Evolutionary conservation across 2,113 vertebrate genomes (phyloP), one percentile per base, ranked within the genome.

Genomic region (Pelvicachromis taeniatus): DNA sequence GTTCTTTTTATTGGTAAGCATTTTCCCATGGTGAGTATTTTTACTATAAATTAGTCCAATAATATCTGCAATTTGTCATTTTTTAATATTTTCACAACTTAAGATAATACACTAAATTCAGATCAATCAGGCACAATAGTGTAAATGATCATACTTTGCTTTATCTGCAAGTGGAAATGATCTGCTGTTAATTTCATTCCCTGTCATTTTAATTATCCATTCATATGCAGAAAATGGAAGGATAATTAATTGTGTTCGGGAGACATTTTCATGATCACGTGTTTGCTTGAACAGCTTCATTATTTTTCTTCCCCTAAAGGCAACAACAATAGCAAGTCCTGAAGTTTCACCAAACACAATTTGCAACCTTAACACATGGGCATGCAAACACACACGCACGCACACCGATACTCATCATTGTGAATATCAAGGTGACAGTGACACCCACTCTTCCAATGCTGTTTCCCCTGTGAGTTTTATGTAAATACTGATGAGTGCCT

Each of bases 401-500:
- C 26, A 73, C 40, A 40, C 77, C 59, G 42, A 80, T 79, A 56
- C 84, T 40, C 33, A 56, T 68, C 21, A 56, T 33, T 33, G 81
- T 52, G 88, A 73, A n/a, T 38, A 26, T 82, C 82, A 65, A 84
- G 81, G 86, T 84, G 88, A 75, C 17, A 17, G 12, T 48, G 89
- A 59, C 88, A 23, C 91, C 59, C 38, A 4, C 82, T 82, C 35
- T 70, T 26, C 42, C 29, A 40, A 40, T 9, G 56, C 26, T 85
- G 82, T 84, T 70, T 89, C 90, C 86, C 88, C 8, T 5, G 85
- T 80, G 88, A 83, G 80, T 7, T 85, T 78, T 90, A 88, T 93
- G 91, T 94, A 94, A 94, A 94, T 94, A 93, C 90, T 94, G 88
- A 85, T 29, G 55, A 78, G 86, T 8, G 87, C 13, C 38, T 45